Evolutionary conservation across 2,888 invertebrate genomes (phyloP), one percentile per base, ranked within the genome.

Genomic region (Phalangium opilio): DNA sequence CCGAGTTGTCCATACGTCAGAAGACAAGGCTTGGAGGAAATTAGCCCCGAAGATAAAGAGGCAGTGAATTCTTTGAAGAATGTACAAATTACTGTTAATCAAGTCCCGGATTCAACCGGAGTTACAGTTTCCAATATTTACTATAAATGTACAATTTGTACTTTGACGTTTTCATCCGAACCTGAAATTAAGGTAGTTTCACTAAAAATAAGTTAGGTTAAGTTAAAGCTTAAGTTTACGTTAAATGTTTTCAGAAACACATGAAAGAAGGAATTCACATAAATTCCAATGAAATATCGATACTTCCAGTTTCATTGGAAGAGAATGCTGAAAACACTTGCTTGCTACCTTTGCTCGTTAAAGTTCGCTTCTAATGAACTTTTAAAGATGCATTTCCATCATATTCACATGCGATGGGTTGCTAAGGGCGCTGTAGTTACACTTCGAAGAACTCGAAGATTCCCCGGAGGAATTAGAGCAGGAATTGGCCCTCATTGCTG

Each of bases 341-440:
- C 51, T 17, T 58, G 58, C 42, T 58, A 55, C 39, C 45, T 58
- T 12, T 58, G 58, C 36, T 54, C 50, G 35, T 54, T 53, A 48
- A 47, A 50, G 15, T 56, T 58, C 21, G 44, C 52, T 27, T 52
- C 34, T 42, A 43, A 47, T 14, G 54, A 56, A 38, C 49, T 51
- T n/a, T 52, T 50, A 36, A 44, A 50, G 36, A 51, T 56, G 15
- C 58, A 58, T 50, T 52, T 55, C 35, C 55, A 56, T 48, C 58
- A 58, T 49, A 53, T 57, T 8, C 58, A 58, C 40, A 57, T 54
- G 51, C 43, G 55, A 46, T 58, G 58, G 58, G 53, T 58, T 1
- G 43, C 34, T 21, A 50, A 51, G 35, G 36, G 21, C 27, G 32
- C 38, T 11, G 11, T 18, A 19, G 53, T 43, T 53, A 49, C 42